Evolutionary conservation across 2,113 vertebrate species (phyloP).

Genomic region (Leptosomus discolor): DNA sequence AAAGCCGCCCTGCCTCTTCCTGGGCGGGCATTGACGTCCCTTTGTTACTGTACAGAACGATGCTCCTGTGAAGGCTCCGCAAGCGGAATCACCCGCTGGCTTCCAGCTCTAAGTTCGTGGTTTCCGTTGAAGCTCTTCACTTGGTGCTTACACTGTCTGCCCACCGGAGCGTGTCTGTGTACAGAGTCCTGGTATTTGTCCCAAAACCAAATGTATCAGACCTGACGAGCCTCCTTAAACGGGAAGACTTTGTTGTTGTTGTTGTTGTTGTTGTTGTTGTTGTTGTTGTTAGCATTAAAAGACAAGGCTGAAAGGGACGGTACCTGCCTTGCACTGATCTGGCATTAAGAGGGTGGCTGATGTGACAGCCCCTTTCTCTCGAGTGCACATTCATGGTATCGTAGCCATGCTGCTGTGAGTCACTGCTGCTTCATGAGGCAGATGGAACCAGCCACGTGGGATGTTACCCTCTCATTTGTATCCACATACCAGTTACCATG

Average conservation of each 20-base stretch:
- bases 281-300: neutral
- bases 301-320: neutral
- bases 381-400: neutral
- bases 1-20: neutral
- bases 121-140: neutral
- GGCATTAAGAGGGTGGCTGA: neutral
- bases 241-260: neutral
- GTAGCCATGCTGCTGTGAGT: conserved; percentile 24
- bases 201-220: neutral
- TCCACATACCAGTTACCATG: neutral
- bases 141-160: neutral
- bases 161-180: neutral
- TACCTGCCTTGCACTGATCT: neutral
- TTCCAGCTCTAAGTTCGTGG: neutral
- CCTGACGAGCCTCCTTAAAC: neutral
- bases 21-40: neutral
- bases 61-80: neutral
- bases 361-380: neutral
- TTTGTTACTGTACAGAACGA: neutral
- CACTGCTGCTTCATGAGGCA: conserved; percentile 44
- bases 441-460: conserved; percentile 51
- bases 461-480: conserved; percentile 45
- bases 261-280: too few species aligned
- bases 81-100: neutral
- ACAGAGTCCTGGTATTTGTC: neutral